Percentiles rank a stretch among this genome's conserved stretches.
phyloP scores from a whole-genome alignment of 2,797 vertebrate species.

The Sylvilagus floridanus region DNA sequence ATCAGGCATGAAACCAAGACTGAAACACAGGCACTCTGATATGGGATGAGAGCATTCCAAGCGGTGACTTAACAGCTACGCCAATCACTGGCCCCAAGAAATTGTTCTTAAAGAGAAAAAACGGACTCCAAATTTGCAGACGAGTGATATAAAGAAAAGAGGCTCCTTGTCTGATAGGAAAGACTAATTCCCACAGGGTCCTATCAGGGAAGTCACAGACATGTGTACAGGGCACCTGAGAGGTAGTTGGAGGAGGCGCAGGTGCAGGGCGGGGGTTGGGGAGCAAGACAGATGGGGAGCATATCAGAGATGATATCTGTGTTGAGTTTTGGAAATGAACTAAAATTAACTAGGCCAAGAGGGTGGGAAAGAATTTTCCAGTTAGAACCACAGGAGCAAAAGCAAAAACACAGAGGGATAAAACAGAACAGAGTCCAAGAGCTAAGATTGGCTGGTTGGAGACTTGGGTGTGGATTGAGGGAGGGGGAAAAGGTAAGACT shows the following conservation, averaged over 20 bases:
- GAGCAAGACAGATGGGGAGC: neutral
- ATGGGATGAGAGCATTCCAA: too few relatives aligned
- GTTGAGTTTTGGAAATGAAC: neutral
- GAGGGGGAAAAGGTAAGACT: neutral
- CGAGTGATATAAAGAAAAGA: constrained; percentile 1
- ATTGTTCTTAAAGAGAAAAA: constrained; percentile 27
- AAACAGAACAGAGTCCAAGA: neutral
- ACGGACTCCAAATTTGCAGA: neutral
- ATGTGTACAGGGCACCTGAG: neutral
- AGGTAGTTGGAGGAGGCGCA: neutral
- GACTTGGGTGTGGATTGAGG: neutral
- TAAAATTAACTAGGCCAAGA: neutral
- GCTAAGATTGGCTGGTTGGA: neutral
- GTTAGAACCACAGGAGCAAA: neutral
- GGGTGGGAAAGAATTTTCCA: neutral
- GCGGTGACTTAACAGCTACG: too few relatives aligned
- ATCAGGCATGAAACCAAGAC: too few relatives aligned
- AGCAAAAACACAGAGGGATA: neutral
- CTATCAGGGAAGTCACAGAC: neutral
- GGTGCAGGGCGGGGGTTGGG: neutral
- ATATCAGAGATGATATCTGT: neutral
- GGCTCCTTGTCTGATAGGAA: neutral
- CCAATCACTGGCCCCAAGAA: neutral
- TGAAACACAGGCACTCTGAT: too few relatives aligned
- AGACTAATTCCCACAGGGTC: neutral